Evolutionary conservation across 1,140 invertebrate species (phyloP).

Genomic region (Eubasilissa regina): DNA sequence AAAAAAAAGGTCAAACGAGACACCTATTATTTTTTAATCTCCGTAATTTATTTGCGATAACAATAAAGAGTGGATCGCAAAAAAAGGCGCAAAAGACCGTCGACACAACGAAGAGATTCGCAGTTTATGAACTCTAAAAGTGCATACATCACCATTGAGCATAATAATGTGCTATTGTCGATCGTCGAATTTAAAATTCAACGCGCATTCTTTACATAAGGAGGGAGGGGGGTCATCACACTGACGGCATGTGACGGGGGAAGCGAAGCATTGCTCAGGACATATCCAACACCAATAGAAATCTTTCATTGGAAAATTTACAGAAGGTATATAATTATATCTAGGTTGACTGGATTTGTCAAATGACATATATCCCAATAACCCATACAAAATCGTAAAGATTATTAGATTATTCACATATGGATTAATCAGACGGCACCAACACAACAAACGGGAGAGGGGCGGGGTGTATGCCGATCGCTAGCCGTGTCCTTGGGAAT

Average conservation of each 20-base stretch:
- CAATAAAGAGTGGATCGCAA: conserved; percentile 27
- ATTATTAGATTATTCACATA: too few relatives aligned
- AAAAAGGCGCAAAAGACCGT: conserved; percentile 15
- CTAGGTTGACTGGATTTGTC: too few relatives aligned
- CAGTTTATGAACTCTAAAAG: conserved; percentile 44
- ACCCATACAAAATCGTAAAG: too few relatives aligned
- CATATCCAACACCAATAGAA: too few relatives aligned
- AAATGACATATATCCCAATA: too few relatives aligned
- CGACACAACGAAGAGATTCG: conserved; percentile 19
- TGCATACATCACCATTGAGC: conserved; percentile 44
- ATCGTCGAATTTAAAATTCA: conserved; percentile 38
- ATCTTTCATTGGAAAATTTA: too few relatives aligned
- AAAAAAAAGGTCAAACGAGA: not conserved
- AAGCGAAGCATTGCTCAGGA: not conserved
- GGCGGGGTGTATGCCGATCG: too few relatives aligned
- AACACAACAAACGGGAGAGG: too few relatives aligned
- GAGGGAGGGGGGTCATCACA: conserved; percentile 35
- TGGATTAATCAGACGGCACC: too few relatives aligned
- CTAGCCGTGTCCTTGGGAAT: too few relatives aligned
- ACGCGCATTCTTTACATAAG: conserved; percentile 8
- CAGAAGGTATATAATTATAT: too few relatives aligned
- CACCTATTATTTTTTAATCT: not conserved
- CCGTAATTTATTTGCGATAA: conserved; percentile 34
- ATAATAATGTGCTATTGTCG: conserved; percentile 48
- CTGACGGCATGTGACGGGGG: conserved; percentile 23